Base-by-base conservation (phyloP, 2,888 invertebrate genomes). In the Drosophila paramelanica region DNA sequence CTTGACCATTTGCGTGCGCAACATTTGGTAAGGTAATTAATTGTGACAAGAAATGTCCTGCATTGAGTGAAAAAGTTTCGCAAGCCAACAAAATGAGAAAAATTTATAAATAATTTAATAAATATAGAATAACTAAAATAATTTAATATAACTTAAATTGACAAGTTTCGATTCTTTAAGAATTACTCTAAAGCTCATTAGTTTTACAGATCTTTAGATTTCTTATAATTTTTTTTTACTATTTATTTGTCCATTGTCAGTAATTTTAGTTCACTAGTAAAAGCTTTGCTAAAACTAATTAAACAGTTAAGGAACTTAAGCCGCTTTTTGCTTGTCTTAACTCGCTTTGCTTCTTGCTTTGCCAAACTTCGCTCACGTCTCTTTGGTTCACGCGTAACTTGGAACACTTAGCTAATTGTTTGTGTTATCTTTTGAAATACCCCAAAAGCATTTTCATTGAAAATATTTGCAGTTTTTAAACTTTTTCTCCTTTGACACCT, bases 1-100 rank as follows among this genome's bases (percentile, higher is more conserved):
- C 42, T 42, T 67, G 41, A 58, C 55, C 59, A 49, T 41, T 57
- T 66, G n/a, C 17, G 38, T 33, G 33, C 25, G 25, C 20, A 27
- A 36, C 51, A 66, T 52, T 61, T 53, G 55, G 52, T 52, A 23
- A 10, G 47, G 38, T 17, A 56, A 53, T 66, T 65, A 65, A 20
- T 31, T 39, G 33, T 43, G 50, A 13, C 50, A 31, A 13, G 17
- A 20, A 27, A 23, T 23, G 27, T 4, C 36, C 36, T 42, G 13
- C 10, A 31, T 17, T 8, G 41, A 41, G 13, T 31, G 41, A 27
- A 14, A 38, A 25, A 50, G 14, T 25, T 27, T 7, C 39, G 39
- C 3, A 14, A 39, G 20, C 5, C 5, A 47, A 17, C 3, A 0
- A 27, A 14, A 25, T 52, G 4, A 13, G 13, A 1, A 4, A 36